Conservation (phyloP, 2,797 vertebrate genomes). For the Gymnodraco acuticeps region DNA sequence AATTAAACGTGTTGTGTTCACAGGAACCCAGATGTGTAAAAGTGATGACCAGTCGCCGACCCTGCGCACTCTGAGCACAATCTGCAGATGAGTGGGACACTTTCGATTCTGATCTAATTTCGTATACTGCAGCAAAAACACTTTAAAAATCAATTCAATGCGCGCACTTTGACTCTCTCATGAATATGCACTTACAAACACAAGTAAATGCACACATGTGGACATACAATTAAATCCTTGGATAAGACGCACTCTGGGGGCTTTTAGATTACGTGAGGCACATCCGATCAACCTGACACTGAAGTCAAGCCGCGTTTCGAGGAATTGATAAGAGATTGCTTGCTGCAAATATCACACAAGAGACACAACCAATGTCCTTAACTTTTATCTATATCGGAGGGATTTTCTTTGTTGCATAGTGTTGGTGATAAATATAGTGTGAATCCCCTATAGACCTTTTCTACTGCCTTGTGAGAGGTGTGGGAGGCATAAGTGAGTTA, state of each 20-base stretch:
- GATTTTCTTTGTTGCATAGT: not conserved
- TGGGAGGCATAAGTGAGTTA: not conserved
- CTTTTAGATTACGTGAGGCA: not conserved
- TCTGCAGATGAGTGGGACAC: not conserved
- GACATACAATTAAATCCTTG: not conserved
- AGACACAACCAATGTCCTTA: not conserved
- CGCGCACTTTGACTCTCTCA: not conserved
- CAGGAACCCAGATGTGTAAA: constrained; percentile 34
- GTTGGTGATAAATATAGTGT: not conserved
- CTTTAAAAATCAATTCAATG: not conserved
- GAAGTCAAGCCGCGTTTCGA: not conserved
- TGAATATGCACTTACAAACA: constrained; percentile 7
- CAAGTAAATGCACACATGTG: not conserved
- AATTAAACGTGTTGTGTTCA: constrained; percentile 28
- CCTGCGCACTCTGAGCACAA: constrained; percentile 19
- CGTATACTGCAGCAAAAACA: not conserved
- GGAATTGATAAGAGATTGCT: not conserved
- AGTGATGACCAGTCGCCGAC: constrained; percentile 31
- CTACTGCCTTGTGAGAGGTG: not conserved
- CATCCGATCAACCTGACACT: not conserved
- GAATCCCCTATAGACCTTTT: not conserved
- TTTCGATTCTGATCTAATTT: constrained; percentile 1
- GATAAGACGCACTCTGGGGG: not conserved
- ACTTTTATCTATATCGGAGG: not conserved
- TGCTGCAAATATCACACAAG: not conserved